phyloP scores from a whole-genome alignment of 2,113 vertebrate species.

The Anas platyrhynchos region DNA sequence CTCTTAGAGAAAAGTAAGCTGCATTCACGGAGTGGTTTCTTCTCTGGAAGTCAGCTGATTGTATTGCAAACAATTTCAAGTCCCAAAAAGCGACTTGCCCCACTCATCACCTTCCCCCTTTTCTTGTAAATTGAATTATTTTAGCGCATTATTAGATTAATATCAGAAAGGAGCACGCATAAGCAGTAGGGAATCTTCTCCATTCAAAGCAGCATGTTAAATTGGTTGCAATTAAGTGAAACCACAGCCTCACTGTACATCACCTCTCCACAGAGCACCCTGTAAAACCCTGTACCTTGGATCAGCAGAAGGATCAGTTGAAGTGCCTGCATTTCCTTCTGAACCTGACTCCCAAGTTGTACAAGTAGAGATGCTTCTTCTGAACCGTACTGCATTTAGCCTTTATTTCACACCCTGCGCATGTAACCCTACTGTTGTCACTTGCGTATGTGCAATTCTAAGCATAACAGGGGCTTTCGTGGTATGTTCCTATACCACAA shows the following conservation, averaged over 20 bases:
- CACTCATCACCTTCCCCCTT: neutral
- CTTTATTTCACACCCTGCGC: neutral
- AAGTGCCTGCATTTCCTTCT: neutral
- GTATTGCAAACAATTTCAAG: neutral
- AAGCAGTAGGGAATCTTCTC: neutral
- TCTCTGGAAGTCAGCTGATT: neutral
- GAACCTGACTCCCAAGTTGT: neutral
- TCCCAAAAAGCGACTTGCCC: neutral
- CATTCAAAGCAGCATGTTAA: neutral
- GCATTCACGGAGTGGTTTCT: neutral
- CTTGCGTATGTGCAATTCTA: neutral
- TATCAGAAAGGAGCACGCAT: fast-evolving
- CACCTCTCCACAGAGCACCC: neutral
- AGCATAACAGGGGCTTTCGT: neutral
- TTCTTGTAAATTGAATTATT: neutral
- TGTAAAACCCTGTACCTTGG: neutral
- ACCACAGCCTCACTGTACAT: neutral
- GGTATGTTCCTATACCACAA: neutral
- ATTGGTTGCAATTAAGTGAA: neutral
- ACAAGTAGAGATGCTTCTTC: neutral
- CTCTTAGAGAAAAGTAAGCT: neutral
- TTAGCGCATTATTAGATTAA: neutral
- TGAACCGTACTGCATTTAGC: neutral
- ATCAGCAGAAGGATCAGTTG: neutral
- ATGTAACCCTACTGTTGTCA: neutral